Base-by-base conservation (phyloP, 2,888 invertebrate species). In the Eilema caniola region DNA sequence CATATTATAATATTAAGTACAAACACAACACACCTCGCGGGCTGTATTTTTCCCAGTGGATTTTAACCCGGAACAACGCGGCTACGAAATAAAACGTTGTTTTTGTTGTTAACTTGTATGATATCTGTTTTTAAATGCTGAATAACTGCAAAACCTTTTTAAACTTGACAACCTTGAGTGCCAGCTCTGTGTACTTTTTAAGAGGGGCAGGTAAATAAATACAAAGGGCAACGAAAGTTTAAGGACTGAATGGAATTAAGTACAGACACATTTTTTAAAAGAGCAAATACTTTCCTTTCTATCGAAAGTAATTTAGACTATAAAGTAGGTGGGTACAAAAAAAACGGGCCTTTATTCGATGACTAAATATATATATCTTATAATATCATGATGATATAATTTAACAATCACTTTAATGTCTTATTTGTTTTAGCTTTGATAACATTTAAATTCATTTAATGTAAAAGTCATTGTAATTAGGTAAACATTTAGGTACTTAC, bases 141-240 rank as follows among this genome's bases (percentile, higher is more conserved):
- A 56, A 37, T 31, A 12, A 53, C 28, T 16, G 10, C 28, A 69
- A 20, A 56, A 25, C 24, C 61, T 28, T n/a, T 24, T 33, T 37
- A 59, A 47, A 69, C 72, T 71, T n/a, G 81, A 61, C 23, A 71
- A 56, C 81, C 81, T 28, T 76, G 79, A 78, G 31, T 12, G 53
- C 60, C n/a, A 33, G 20, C 25, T 75, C 41, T 41, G 31, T 62
- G 25, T 23, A 10, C 28, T 67, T 62, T 70, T 74, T 60, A 60
- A 72, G 69, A 73, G 37, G 31, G 69, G 60, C 25, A 31, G 12
- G 60, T 62, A 31, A 25, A 41, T 62, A 31, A 25, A 41, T 63
- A 33, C 16, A 60, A 69, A 61, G 60, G 65, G 53, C 69, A 69
- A 56, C n/a, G 53, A 64, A 59, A 47, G 41, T 47, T 60, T 53